Evolutionary conservation across 2,888 invertebrate species (phyloP), one percentile per base, ranked within the genome.

Genomic region (Noctuana brunneofusca): DNA sequence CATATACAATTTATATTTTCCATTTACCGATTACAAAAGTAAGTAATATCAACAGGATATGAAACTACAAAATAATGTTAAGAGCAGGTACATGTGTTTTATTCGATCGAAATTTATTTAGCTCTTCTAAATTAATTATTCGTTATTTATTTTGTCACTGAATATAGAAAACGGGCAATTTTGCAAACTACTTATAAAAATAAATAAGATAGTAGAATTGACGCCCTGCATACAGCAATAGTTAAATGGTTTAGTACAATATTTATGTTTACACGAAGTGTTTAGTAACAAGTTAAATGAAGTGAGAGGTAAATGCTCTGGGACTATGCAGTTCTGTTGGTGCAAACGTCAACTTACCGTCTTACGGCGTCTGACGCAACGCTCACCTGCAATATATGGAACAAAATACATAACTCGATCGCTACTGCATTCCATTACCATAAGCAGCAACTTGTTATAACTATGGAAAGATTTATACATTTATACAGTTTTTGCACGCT

Each of bases 311-410:
- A 59, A 59, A 53, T 20, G 52, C 30, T 43, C 24, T 32, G 30
- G 52, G 30, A 43, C 32, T 52, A 22, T 9, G 41, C n/a, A 43
- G 50, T 58, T 65, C 41, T 16, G 41, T 38, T 38, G 38, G 38
- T 38, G 38, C 38, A 68, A 68, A 68, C 58, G 68, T 69, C 71
- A 71, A 78, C 78, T 80, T 50, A 65, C 69, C 71, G 71, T 78
- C 76, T 80, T 80, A 80, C 75, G 68, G 72, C 69, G 74, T 74
- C 78, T 86, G 84, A 84, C 80, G 85, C 82, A 86, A 87, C 76
- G 71, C 75, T 78, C 76, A 79, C 77, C 75, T 78, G 79, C 75
- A 76, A 72, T 71, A 78, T 77, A 75, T 77, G 79, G 77, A 81
- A 78, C 79, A 77, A 79, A 80, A 78, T 79, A 53, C 53, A 59